Percentiles rank a stretch among this genome's conserved stretches.
phyloP scores from a whole-genome alignment of 2,888 invertebrate genomes.

The Drosophila eohydei region DNA sequence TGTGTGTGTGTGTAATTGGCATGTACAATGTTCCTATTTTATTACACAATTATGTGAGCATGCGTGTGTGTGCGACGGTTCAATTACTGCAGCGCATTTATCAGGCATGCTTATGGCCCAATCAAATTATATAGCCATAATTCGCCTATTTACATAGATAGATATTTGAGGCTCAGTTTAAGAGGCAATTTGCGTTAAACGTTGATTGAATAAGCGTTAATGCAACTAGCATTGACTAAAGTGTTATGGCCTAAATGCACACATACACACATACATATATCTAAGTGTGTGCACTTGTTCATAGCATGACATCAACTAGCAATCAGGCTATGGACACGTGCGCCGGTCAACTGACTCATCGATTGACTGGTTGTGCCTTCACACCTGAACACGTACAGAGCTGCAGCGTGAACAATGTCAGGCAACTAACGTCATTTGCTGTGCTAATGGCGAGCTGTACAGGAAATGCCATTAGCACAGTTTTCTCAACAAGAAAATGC shows the following conservation, averaged over 20 bases:
- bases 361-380: constrained; percentile 36
- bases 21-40: constrained; percentile 17
- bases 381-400: constrained; percentile 39
- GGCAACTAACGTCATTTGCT: constrained; percentile 46
- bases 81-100: constrained; percentile 40
- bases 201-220: constrained; percentile 69
- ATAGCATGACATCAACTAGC: constrained; percentile 65
- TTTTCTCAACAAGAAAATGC: constrained; percentile 61
- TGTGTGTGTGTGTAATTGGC: constrained; percentile 21
- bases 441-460: constrained; percentile 62
- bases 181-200: constrained; percentile 68
- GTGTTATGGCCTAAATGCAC: constrained; percentile 27
- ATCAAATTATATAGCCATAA: constrained; percentile 63
- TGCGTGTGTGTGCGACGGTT: constrained; percentile 5
- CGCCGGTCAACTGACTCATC: constrained; percentile 41
- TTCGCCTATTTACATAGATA: constrained; percentile 25
- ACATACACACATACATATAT: constrained; percentile 1
- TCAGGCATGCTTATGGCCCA: constrained; percentile 27
- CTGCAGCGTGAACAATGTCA: constrained; percentile 37
- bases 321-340: constrained; percentile 65
- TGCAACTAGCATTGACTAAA: constrained; percentile 43
- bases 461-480: constrained; percentile 72
- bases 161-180: constrained; percentile 41
- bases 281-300: constrained; percentile 2
- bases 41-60: constrained; percentile 11